Evolutionary conservation across 2,797 vertebrate genomes (phyloP).

Genomic region (Gymnodraco acuticeps): DNA sequence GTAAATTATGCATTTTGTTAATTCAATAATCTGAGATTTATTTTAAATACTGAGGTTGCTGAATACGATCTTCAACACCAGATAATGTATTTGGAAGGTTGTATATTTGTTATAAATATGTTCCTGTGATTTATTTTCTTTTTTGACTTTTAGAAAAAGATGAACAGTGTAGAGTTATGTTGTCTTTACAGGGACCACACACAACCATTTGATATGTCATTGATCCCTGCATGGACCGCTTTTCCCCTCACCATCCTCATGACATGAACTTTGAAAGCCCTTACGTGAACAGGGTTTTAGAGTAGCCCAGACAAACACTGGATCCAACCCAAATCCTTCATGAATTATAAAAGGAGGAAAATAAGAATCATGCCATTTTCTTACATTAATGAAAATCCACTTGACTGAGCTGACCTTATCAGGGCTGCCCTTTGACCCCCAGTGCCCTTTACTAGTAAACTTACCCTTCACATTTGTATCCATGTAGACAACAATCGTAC

Average conservation of each 20-base stretch:
- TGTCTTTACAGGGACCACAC: slow-evolving; percentile 9
- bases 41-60: background rate
- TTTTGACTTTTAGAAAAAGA: background rate
- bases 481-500: background rate
- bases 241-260: background rate
- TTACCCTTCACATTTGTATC: background rate
- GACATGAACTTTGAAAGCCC: slow-evolving; percentile 3
- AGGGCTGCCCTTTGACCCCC: slow-evolving; percentile 37
- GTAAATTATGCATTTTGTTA: background rate
- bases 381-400: slow-evolving; percentile 2
- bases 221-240: background rate
- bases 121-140: background rate
- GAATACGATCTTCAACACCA: slow-evolving; percentile 2
- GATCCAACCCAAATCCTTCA: background rate
- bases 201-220: slow-evolving; percentile 1
- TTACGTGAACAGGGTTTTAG: background rate
- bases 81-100: background rate
- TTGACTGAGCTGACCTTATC: slow-evolving; percentile 26
- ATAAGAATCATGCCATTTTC: background rate
- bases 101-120: too few relatives aligned
- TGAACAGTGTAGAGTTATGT: slow-evolving; percentile 7
- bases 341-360: background rate
- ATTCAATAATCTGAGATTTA: background rate
- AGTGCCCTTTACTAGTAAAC: slow-evolving; percentile 22
- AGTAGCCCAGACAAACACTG: background rate